Percentiles rank a stretch among this genome's conserved stretches.
Conservation (phyloP, 2,888 invertebrate species). For the Leptopilina myrica region DNA sequence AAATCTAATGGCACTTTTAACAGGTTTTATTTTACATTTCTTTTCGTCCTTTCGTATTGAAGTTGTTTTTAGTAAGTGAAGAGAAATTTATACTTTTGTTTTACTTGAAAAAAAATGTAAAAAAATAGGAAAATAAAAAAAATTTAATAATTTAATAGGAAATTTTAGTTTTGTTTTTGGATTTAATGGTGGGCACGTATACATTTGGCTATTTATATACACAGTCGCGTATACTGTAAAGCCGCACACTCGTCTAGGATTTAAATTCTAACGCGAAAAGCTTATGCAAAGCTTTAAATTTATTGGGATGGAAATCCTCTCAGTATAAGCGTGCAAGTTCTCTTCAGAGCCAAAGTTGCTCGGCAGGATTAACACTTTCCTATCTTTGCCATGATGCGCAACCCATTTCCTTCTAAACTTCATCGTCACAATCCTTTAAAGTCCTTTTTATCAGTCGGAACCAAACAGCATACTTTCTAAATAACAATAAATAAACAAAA, state of each 20-base stretch:
- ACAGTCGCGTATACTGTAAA: background rate
- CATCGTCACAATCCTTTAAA: slow-evolving; percentile 51
- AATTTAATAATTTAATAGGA: background rate
- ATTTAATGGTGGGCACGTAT: slow-evolving; percentile 36
- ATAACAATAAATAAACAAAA: background rate
- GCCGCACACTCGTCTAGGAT: slow-evolving; percentile 62
- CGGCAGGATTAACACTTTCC: slow-evolving; percentile 80
- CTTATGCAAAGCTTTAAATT: slow-evolving; percentile 81
- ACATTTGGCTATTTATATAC: background rate
- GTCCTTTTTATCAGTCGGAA: slow-evolving; percentile 13
- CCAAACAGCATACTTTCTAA: slow-evolving; percentile 10
- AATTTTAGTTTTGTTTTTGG: background rate
- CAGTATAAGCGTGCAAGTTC: slow-evolving; percentile 74
- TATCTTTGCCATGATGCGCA: slow-evolving; percentile 73
- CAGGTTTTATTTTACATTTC: background rate
- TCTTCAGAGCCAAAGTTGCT: slow-evolving; percentile 77
- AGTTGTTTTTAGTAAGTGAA: background rate
- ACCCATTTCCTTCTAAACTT: slow-evolving; percentile 63
- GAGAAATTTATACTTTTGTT: background rate
- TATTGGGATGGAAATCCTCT: slow-evolving; percentile 79
- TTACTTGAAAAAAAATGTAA: no score
- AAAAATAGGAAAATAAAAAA: no score
- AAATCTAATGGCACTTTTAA: background rate
- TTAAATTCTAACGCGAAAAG: slow-evolving; percentile 78
- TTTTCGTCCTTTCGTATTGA: background rate